Conservation (phyloP, 2,888 invertebrate species). For the Trichogramma dendrolimi region DNA sequence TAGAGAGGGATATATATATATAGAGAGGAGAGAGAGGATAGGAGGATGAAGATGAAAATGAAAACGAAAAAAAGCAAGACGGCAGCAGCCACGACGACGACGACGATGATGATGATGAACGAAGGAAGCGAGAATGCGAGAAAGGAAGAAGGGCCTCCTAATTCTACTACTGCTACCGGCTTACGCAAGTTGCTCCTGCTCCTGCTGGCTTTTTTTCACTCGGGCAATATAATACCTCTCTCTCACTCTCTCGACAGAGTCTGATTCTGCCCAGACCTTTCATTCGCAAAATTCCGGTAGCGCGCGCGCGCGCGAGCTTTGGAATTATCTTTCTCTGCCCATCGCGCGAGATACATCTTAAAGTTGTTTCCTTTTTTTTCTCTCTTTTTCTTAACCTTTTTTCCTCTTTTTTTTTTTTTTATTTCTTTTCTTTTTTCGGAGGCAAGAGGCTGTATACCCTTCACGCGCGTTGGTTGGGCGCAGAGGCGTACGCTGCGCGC, state of each 20-base stretch:
- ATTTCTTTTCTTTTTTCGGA: neutral
- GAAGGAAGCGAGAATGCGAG: neutral
- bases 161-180: slow-evolving; percentile 45
- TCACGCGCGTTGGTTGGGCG: too few species aligned
- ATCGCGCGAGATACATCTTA: slow-evolving; percentile 3
- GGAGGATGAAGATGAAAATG: slow-evolving; percentile 9
- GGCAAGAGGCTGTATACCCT: neutral
- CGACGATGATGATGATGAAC: neutral
- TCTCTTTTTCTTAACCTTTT: slow-evolving; percentile 20
- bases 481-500: too few species aligned
- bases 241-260: neutral
- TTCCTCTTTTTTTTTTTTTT: slow-evolving; percentile 9
- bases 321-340: neutral
- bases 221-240: neutral
- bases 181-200: slow-evolving; percentile 37
- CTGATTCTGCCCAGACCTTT: slow-evolving; percentile 7
- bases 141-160: slow-evolving; percentile 32
- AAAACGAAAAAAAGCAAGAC: slow-evolving; percentile 16
- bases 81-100: too few species aligned
- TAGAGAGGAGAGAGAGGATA: slow-evolving; percentile 2
- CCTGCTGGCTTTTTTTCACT: too few species aligned
- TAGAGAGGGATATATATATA: neutral
- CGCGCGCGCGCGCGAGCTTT: slow-evolving; percentile 1
- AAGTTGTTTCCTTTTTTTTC: slow-evolving; percentile 6
- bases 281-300: slow-evolving; percentile 28